Evolutionary conservation across 1,140 invertebrate species (phyloP), one percentile per base, ranked within the genome.

Genomic region (Cydia splendana): DNA sequence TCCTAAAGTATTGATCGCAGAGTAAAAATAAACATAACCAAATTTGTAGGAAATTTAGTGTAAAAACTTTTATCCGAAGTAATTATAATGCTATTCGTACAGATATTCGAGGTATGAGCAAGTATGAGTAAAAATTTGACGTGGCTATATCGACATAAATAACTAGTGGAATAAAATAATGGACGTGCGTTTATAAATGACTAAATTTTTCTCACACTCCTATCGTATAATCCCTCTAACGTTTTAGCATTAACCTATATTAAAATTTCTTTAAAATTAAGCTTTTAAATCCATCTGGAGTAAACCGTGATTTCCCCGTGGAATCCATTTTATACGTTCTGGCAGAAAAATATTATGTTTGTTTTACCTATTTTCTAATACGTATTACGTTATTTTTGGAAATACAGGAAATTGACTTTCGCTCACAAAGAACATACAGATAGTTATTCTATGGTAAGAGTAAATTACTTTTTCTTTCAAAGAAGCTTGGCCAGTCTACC

Each of bases 291-390:
- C 67, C n/a, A 45, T 71, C 67, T 15, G 34, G 67, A 42, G 34
- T 71, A 42, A 62, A n/a, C 65, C 38, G 10, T 45, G 67, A 71
- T 71, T 71, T 71, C 67, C 67, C 67, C 6, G 67, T 38, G 67
- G 67, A 71, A 71, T 12, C 13, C 30, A 71, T 34, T 71, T 42
- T 42, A 48, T 71, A 71, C 67, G 7, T 7, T 71, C 38, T 42
- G 67, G n/a, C 38, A 18, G 10, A 71, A 42, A 71, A 34, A 71
- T 71, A 38, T 34, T 24, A 18, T 18, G 30, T 71, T 71, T 13
- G n/a, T 62, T 62, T 6, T 53, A n/a, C 65, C 67, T 38, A 38
- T 71, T 71, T 34, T 6, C 34, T 42, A 34, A 38, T 0, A 7
- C 2, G 30, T 13, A 18, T 71, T 1, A 65, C 28, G 24, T 18